phyloP scores from a whole-genome alignment of 2,113 vertebrate species.

The Dromiciops gliroides region DNA sequence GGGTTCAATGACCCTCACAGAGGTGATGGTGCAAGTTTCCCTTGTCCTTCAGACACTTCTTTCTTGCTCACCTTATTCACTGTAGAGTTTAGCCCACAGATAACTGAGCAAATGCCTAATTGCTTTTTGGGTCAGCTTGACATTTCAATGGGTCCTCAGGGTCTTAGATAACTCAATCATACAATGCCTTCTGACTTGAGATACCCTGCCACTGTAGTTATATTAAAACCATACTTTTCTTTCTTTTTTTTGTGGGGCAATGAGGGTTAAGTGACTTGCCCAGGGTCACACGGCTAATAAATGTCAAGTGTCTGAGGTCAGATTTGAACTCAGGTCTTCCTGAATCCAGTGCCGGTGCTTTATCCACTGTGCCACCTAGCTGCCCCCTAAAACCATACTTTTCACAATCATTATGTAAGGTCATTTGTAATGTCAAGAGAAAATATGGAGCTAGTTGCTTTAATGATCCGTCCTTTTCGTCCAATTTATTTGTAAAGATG shows the following conservation, averaged over 20 bases:
- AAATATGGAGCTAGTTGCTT: neutral
- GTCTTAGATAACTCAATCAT: neutral
- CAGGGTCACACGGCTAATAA: no score
- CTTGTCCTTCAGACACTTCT: neutral
- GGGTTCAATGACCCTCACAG: neutral
- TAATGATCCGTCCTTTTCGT: neutral
- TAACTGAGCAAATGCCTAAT: neutral
- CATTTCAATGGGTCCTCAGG: neutral
- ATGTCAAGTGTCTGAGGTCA: no score
- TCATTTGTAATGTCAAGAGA: neutral
- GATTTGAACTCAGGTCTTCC: no score
- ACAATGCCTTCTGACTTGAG: neutral
- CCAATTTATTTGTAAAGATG: neutral
- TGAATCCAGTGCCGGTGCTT: no score
- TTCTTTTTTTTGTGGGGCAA: no score
- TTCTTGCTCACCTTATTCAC: neutral
- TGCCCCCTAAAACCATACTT: neutral
- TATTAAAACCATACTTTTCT: neutral
- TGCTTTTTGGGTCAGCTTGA: neutral
- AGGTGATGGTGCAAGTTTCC: neutral
- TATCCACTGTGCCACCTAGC: no score
- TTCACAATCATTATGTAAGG: neutral
- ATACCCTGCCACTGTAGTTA: neutral
- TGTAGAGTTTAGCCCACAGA: neutral
- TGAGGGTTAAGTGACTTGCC: no score